Conservation (phyloP, 2,113 vertebrate species). For the rabbit (Oryctolagus cuniculus) region mOryCun1.1 NC_091434.1:107014001-107014500, state of each 20-base stretch:
- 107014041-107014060: constrained; percentile 85
- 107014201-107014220: constrained; percentile 56
- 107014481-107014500: constrained; percentile 54
- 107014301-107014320: constrained; percentile 45
- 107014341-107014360: not conserved
- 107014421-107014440: not conserved
- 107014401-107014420: not conserved
- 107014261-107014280: constrained; percentile 40
- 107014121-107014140: constrained; percentile 85
- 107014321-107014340: not conserved
- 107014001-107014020: constrained; percentile 83
- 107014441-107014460: constrained; percentile 43
- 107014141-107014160: constrained; percentile 83
- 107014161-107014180: constrained; percentile 83
- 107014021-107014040: constrained; percentile 81
- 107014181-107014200: constrained; percentile 84
- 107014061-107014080: constrained; percentile 81
- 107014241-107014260: constrained; percentile 44
- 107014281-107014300: not conserved
- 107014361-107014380: not conserved
- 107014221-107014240: constrained; percentile 61
- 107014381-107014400: constrained; percentile 38
- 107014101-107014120: constrained; percentile 83
- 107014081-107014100: constrained; percentile 84
- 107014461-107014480: not conserved